Base-by-base conservation (phyloP, 2,113 vertebrate species). In the Lynx canadensis region DNA sequence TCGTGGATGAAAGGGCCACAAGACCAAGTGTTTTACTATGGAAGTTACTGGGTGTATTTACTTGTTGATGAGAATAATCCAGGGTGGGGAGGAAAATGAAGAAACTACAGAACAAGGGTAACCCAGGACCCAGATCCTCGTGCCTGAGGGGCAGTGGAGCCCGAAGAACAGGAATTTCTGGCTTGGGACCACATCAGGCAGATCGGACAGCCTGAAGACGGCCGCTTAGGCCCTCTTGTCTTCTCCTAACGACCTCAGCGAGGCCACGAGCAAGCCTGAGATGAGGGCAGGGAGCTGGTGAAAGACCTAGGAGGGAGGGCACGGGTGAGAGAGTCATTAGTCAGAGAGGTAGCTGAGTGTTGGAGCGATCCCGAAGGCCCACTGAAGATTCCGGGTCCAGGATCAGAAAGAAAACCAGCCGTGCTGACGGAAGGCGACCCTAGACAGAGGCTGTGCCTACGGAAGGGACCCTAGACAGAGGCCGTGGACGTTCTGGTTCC, bases 131-230 rank as follows among this genome's bases (percentile, higher is more conserved):
- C 45, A 81, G 12, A 33, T 31, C 14, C 27, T 38, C 45, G 41
- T 5, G 4, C 0, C n/a, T 0, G 4, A 74, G n/a, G 88, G 45
- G 6, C 33, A 33, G 9, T 0, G 14, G 8, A 41, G 21, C 14
- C 57, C n/a, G 10, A 13, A 25, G 19, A 41, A 14, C 33, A 33
- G 16, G 29, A 45, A 4, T 21, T 69, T 38, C 7, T 5, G 25
- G 65, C 31, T 18, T n/a, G 14, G 48, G 9, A 57, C 0, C 41
- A 27, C n/a, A 52, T 27, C 14, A 8, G 38, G 13, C 31, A 80
- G 33, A 38, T 3, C 0, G 2, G 33, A n/a, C 3, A 1, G 33
- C 41, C 38, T 10, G 60, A 36, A 45, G 55, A 52, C 14, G n/a
- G n/a, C 18, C 12, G 11, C 7, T n/a, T 57, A 19, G 50, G 31